Evolutionary conservation across 2,113 vertebrate genomes (phyloP).

Genomic region (Aythya baeri): DNA sequence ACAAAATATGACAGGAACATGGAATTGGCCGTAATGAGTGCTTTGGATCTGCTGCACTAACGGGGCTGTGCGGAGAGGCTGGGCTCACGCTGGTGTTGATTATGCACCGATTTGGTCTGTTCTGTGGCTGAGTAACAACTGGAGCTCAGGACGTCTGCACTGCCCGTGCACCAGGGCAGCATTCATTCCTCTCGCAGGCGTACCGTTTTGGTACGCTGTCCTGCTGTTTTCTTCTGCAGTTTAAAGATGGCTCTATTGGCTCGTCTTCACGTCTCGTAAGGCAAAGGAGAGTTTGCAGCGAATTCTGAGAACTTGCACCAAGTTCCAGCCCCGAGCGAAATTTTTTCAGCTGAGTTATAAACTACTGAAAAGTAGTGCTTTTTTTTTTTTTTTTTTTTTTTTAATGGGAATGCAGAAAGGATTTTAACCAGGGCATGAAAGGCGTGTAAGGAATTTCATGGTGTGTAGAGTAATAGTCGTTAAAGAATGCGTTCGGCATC

Average conservation of each 20-base stretch:
- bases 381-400: neutral
- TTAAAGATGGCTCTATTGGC: neutral
- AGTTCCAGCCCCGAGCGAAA: neutral
- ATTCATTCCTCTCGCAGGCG: neutral
- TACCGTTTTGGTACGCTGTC: neutral
- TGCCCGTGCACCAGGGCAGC: rapidly evolving
- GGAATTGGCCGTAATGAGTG: neutral
- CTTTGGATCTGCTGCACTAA: neutral
- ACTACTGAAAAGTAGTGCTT: neutral
- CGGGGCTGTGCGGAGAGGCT: neutral
- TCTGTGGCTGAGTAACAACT: neutral
- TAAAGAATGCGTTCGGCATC: neutral
- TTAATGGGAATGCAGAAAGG: neutral
- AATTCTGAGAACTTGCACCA: neutral
- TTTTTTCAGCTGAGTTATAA: constrained; percentile 6
- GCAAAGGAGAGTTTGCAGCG: neutral
- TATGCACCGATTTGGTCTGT: rapidly evolving
- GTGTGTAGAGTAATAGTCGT: neutral
- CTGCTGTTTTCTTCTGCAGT: neutral
- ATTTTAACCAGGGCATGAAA: neutral
- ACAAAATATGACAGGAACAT: neutral
- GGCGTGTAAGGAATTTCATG: neutral
- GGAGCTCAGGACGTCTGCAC: neutral
- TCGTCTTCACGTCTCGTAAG: neutral
- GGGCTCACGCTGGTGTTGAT: neutral